Percentiles rank a stretch among this genome's conserved stretches.
These are phyloP conservation scores for Capreolus pygargus DNA, from an alignment of 2,113 vertebrate genomes.

Conservation along the genomic window DNA sequence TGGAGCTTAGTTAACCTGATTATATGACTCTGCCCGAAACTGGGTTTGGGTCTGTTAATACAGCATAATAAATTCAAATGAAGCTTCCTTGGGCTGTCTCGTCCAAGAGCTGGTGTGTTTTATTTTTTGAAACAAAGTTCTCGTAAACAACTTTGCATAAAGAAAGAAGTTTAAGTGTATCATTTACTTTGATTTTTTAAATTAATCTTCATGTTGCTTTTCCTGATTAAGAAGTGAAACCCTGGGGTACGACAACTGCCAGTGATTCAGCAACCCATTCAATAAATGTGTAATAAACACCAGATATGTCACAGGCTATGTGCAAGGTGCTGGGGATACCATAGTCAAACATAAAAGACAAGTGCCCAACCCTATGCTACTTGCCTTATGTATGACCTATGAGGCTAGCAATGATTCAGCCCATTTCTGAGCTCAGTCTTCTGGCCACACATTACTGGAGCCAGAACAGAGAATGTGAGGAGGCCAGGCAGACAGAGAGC, in stretches of 20 bases:
- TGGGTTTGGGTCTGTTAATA: neutral
- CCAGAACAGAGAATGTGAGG: neutral
- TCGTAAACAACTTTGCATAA: neutral
- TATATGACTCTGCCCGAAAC: neutral
- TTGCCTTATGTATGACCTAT: neutral
- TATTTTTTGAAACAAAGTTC: constrained; percentile 22
- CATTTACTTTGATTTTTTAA: constrained; percentile 33
- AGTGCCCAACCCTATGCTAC: neutral
- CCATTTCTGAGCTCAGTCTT: neutral
- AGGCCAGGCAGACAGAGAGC: neutral
- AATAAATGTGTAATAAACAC: neutral
- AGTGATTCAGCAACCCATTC: neutral
- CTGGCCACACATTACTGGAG: neutral
- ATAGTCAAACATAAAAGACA: neutral
- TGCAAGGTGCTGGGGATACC: neutral
- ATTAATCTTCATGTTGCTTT: constrained; percentile 8
- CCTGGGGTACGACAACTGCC: neutral
- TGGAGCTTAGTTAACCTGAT: constrained; percentile 21
- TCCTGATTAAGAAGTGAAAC: constrained; percentile 16
- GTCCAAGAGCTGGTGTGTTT: neutral
- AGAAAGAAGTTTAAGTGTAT: neutral
- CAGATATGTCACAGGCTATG: neutral
- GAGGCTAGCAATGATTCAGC: neutral
- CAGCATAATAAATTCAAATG: neutral
- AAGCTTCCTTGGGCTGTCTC: neutral